Percentiles rank a stretch among this genome's conserved stretches.
phyloP scores from a whole-genome alignment of 2,888 invertebrate genomes.

The Flexamia atlantica region DNA sequence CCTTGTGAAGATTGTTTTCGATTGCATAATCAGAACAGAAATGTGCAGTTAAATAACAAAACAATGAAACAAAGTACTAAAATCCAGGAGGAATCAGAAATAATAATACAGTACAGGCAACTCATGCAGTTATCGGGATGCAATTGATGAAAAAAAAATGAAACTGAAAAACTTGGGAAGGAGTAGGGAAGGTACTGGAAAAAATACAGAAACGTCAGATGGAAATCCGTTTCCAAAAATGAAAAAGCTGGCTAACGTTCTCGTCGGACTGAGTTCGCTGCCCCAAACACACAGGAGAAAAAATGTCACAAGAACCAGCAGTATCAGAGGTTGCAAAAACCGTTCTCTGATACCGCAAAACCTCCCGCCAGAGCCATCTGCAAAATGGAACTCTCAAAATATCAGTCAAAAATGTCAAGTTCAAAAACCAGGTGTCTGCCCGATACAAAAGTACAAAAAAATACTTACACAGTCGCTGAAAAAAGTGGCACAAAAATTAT shows the following conservation, averaged over 20 bases:
- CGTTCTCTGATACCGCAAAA: conserved; percentile 59
- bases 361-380: conserved; percentile 50
- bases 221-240: conserved; percentile 79
- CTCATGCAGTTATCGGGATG: conserved; percentile 75
- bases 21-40: conserved; percentile 82
- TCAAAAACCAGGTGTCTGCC: conserved; percentile 66
- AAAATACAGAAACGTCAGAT: conserved; percentile 72
- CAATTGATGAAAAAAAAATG: conserved; percentile 74
- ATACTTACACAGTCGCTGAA: conserved; percentile 64
- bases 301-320: conserved; percentile 83
- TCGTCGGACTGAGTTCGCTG: conserved; percentile 71
- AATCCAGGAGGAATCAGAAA: conserved; percentile 79
- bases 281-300: conserved; percentile 92
- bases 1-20: conserved; percentile 80
- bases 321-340: conserved; percentile 62
- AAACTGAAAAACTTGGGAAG: conserved; percentile 62
- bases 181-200: conserved; percentile 72
- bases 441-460: conserved; percentile 65
- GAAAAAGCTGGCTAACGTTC: conserved; percentile 78
- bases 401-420: conserved; percentile 64
- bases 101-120: conserved; percentile 75
- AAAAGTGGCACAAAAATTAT: conserved; percentile 63
- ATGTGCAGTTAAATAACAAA: conserved; percentile 78
- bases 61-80: conserved; percentile 79
- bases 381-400: conserved; percentile 64